These are phyloP conservation scores for Drosophila seguyi DNA, from an alignment of 1,140 invertebrate species.

Conservation along the genomic window DNA sequence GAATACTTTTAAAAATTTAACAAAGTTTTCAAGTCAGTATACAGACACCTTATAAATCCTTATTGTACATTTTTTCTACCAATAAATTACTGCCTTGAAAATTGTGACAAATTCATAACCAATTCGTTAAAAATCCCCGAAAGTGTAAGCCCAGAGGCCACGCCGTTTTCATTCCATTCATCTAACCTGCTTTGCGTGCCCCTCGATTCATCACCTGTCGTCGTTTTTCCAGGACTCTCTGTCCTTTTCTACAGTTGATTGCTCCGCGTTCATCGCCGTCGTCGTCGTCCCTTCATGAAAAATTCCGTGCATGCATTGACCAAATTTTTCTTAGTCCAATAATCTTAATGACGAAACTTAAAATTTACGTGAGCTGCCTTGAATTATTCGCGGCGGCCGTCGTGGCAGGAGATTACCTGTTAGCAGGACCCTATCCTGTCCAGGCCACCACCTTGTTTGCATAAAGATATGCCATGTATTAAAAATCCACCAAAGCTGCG, in stretches of 20 bases:
- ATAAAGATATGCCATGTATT: conserved; percentile 66
- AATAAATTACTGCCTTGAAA: background rate
- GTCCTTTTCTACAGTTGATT: conserved; percentile 20
- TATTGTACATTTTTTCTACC: background rate
- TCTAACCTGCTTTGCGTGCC: conserved; percentile 17
- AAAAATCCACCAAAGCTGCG: conserved; percentile 52
- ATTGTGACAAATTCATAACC: background rate
- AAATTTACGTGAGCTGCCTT: conserved; percentile 82
- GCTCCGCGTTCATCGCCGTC: conserved; percentile 14
- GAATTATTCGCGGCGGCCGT: conserved; percentile 58
- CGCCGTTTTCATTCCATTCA: background rate
- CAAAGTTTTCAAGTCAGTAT: background rate
- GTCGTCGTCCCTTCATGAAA: conserved; percentile 63
- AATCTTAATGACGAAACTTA: conserved; percentile 84
- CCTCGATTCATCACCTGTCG: conserved; percentile 35
- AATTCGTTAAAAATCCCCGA: background rate
- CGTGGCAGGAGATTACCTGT: conserved; percentile 68
- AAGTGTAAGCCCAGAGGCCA: background rate
- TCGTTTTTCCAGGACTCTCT: background rate
- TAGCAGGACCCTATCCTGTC: conserved; percentile 36
- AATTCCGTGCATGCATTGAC: conserved; percentile 76
- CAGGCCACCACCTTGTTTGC: conserved; percentile 56
- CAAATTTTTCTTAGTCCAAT: conserved; percentile 80
- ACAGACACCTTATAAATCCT: background rate
- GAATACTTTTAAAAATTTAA: background rate